These are phyloP conservation scores for Numenius arquata DNA, from an alignment of 2,113 vertebrate species.

Conservation along the genomic window DNA sequence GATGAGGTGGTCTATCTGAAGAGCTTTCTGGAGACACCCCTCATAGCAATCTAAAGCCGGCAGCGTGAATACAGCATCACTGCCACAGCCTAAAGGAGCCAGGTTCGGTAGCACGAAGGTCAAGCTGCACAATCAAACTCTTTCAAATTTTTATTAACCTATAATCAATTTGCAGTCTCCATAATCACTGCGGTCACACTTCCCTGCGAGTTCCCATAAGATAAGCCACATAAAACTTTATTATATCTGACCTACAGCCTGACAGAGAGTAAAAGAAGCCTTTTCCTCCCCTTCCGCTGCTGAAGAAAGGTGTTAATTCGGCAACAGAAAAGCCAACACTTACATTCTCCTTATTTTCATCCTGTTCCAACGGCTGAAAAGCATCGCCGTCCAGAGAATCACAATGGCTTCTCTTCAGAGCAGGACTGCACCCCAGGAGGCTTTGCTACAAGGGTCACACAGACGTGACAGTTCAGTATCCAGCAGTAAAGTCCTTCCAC, in stretches of 20 bases:
- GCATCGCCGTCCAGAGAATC: constrained; percentile 75
- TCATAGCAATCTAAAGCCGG: not conserved
- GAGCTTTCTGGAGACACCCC: not conserved
- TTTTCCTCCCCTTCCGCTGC: not conserved
- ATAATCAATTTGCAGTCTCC: not conserved
- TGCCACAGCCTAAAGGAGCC: not conserved
- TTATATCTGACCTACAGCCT: not conserved
- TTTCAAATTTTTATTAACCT: not conserved
- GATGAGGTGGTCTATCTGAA: not conserved
- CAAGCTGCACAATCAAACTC: not conserved
- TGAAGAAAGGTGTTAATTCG: not conserved
- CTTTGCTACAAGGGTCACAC: constrained; percentile 69
- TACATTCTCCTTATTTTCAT: constrained; percentile 90
- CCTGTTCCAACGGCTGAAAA: constrained; percentile 70
- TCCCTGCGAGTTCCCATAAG: not conserved
- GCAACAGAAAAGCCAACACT: not conserved
- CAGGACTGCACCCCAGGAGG: constrained; percentile 84
- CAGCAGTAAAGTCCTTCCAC: fast-evolving
- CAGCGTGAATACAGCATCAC: not conserved
- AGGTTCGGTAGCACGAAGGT: fast-evolving
- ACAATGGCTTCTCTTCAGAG: constrained; percentile 77
- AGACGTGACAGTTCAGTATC: not conserved
- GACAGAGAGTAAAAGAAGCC: not conserved
- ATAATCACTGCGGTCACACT: not conserved
- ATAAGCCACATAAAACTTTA: not conserved